Percentiles rank a stretch among this genome's conserved stretches.
Conservation (phyloP, 1,140 invertebrate species). For the Phthorimaea operculella region DNA sequence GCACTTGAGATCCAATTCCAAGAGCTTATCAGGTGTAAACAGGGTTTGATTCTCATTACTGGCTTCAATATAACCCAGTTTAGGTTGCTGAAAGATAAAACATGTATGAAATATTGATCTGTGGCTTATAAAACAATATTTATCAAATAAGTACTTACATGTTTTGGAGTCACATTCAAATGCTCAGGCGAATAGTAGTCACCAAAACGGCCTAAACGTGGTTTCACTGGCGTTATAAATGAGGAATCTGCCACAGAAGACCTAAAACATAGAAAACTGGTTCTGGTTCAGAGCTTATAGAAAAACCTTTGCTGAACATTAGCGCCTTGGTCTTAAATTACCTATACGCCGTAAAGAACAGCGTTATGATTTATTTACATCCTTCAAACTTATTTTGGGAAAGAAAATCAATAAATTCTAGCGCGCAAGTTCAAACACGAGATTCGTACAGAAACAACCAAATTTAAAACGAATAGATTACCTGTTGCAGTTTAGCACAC, state of each 20-base stretch:
- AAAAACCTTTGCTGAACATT: too few species aligned
- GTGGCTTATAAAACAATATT: background rate
- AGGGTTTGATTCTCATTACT: constrained; percentile 43
- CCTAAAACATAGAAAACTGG: background rate
- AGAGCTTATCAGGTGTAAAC: constrained; percentile 39
- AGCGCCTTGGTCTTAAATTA: constrained; percentile 1
- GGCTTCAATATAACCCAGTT: constrained; percentile 25
- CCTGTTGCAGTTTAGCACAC: constrained; percentile 32
- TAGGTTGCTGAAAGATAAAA: constrained; percentile 30
- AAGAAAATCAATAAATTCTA: constrained; percentile 60
- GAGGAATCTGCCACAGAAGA: constrained; percentile 22
- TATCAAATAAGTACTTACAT: constrained; percentile 30
- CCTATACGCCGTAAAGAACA: constrained; percentile 24
- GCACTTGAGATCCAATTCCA: constrained; percentile 41
- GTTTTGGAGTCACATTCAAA: constrained; percentile 55
- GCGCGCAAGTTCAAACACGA: constrained; percentile 55
- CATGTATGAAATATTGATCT: too few species aligned
- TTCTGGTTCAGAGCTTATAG: too few species aligned
- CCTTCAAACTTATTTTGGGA: constrained; percentile 56
- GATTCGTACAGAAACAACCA: background rate
- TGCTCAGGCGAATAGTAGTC: constrained; percentile 59
- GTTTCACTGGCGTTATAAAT: constrained; percentile 41
- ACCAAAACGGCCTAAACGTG: constrained; percentile 46
- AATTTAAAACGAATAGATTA: constrained; percentile 16
- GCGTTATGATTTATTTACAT: constrained; percentile 65